A percentile compares a stretch with the other conserved stretches of the same genome.
Conservation (phyloP, 2,888 invertebrate genomes). For the Noctua fimbriata region DNA sequence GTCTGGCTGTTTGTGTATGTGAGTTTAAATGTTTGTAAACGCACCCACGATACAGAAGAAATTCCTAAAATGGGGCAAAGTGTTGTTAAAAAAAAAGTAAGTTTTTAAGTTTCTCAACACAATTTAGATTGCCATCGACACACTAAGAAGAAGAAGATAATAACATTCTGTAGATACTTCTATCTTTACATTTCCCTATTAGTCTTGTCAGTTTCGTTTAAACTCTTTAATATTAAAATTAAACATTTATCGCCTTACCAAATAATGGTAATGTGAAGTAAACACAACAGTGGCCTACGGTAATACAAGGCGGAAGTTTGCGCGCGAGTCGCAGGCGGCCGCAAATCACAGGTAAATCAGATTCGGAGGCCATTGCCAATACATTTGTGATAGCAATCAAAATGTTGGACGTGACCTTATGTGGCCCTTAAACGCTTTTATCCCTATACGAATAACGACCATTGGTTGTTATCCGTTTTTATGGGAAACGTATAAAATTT, state of each 20-base stretch:
- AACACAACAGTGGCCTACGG: slow-evolving; percentile 32
- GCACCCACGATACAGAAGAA: too few species aligned
- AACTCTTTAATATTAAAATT: background rate
- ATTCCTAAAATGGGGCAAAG: too few species aligned
- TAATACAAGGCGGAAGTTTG: slow-evolving; percentile 63
- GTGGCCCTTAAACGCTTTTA: slow-evolving; percentile 29
- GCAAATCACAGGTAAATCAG: slow-evolving; percentile 74
- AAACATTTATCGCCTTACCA: background rate
- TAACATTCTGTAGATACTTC: background rate
- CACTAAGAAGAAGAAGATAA: too few species aligned
- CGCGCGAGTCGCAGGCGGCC: slow-evolving; percentile 61
- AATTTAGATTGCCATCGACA: too few species aligned
- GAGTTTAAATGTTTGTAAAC: too few species aligned
- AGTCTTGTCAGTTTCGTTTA: background rate
- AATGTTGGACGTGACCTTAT: slow-evolving; percentile 55
- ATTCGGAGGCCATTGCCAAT: slow-evolving; percentile 69
- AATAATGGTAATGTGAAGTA: slow-evolving; percentile 26
- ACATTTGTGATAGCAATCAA: slow-evolving; percentile 75
- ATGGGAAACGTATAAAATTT: slow-evolving; percentile 1
- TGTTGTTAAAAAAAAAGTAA: too few species aligned
- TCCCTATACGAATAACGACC: background rate
- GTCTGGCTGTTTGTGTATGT: too few species aligned
- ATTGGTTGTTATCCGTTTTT: slow-evolving; percentile 25
- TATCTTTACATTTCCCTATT: background rate
- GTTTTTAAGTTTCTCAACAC: too few species aligned